These are phyloP conservation scores for Catocala nupta DNA, from an alignment of 2,888 invertebrate species.

Conservation along the genomic window DNA sequence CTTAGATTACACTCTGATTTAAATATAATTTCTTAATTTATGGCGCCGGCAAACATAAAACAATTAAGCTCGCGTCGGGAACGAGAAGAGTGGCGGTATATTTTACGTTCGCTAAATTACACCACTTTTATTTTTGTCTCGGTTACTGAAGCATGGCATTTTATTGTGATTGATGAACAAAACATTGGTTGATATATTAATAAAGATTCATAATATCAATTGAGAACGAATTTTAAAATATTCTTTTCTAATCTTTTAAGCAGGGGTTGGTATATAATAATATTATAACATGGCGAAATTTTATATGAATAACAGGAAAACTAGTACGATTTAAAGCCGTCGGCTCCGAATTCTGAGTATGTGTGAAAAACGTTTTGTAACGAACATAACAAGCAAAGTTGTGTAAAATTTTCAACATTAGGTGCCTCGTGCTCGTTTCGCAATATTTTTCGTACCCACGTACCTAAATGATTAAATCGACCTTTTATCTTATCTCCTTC, in stretches of 20 bases:
- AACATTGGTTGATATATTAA: background rate
- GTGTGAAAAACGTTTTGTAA: constrained; percentile 42
- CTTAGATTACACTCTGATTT: constrained; percentile 46
- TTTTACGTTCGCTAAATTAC: constrained; percentile 28
- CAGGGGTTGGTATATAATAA: background rate
- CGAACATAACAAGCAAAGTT: constrained; percentile 67
- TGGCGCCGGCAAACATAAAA: constrained; percentile 42
- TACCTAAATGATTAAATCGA: constrained; percentile 23
- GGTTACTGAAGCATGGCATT: constrained; percentile 10
- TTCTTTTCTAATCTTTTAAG: background rate
- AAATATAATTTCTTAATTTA: constrained; percentile 50
- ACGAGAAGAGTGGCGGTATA: constrained; percentile 24
- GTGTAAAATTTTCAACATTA: constrained; percentile 34
- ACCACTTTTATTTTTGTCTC: background rate
- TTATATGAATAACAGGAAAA: constrained; percentile 4
- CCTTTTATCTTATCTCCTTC: constrained; percentile 39
- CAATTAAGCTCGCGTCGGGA: constrained; percentile 41
- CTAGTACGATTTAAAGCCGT: constrained; percentile 27
- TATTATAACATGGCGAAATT: background rate
- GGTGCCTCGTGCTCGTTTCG: constrained; percentile 25
- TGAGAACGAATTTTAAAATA: too few relatives aligned
- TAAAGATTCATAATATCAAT: background rate
- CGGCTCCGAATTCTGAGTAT: constrained; percentile 15
- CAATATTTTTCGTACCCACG: constrained; percentile 11
- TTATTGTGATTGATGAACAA: constrained; percentile 12